These are phyloP conservation scores for Lasioglossum baleicum DNA, from an alignment of 1,140 invertebrate species.

Conservation along the genomic window DNA sequence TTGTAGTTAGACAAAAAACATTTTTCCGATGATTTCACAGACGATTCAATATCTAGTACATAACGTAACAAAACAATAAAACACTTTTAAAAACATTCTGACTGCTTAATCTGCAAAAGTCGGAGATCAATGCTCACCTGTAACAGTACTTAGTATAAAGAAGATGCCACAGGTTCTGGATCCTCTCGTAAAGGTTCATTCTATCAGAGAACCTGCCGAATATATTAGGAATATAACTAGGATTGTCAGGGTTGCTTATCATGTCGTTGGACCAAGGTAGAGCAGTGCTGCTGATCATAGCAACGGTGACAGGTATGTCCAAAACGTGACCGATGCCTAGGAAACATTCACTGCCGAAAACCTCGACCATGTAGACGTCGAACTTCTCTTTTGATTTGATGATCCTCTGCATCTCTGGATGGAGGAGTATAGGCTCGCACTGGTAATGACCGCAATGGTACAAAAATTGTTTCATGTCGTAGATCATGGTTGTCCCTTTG, in stretches of 20 bases:
- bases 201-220: not conserved
- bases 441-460: not conserved
- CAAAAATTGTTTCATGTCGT: not conserved
- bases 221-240: conserved; percentile 36
- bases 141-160: conserved; percentile 2
- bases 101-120: no score
- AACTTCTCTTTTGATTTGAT: conserved; percentile 16
- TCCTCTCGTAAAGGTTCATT: conserved; percentile 43
- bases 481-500: no score
- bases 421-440: conserved; percentile 13
- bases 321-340: conserved; percentile 11
- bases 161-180: not conserved
- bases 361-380: conserved; percentile 27
- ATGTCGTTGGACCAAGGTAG: conserved; percentile 16
- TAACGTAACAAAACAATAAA: no score
- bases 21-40: no score
- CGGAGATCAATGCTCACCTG: not conserved
- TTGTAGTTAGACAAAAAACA: no score
- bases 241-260: conserved; percentile 41
- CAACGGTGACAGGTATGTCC: conserved; percentile 18
- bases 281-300: not conserved
- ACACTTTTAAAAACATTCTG: no score
- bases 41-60: no score
- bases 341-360: conserved; percentile 37
- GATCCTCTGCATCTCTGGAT: conserved; percentile 28